phyloP scores from a whole-genome alignment of 2,113 vertebrate species.

The Nicator chloris region DNA sequence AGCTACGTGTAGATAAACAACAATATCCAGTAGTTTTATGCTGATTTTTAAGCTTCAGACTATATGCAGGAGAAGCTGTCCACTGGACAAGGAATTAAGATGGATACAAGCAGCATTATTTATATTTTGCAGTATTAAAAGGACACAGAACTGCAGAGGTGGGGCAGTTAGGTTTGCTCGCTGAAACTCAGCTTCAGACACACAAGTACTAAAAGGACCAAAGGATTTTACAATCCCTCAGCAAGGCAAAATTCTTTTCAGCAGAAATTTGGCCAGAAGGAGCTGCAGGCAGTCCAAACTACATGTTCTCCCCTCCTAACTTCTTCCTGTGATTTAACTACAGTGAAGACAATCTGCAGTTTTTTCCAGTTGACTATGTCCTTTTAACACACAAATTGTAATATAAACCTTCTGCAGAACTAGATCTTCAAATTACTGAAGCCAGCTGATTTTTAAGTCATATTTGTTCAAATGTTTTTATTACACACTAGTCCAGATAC shows the following conservation, averaged over 20 bases:
- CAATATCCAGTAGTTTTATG: conserved; percentile 6
- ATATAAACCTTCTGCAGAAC: conserved; percentile 13
- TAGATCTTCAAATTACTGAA: conserved; percentile 26
- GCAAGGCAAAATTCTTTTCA: not conserved
- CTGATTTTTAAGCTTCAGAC: conserved; percentile 23
- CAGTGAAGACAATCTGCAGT: not conserved
- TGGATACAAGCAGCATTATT: not conserved
- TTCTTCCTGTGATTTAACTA: not conserved
- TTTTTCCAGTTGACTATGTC: not conserved
- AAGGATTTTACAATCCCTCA: not conserved
- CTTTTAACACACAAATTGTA: conserved; percentile 47
- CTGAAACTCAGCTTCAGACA: not conserved
- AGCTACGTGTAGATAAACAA: not conserved
- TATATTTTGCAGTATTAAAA: conserved; percentile 36
- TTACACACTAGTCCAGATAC: conserved; percentile 62
- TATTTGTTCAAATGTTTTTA: conserved; percentile 2
- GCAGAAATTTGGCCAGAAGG: not conserved
- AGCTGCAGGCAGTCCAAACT: not conserved
- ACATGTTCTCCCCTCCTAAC: not conserved
- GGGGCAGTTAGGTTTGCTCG: not conserved
- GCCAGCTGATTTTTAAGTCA: not conserved
- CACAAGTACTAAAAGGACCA: not conserved
- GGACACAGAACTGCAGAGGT: not conserved
- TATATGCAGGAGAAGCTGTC: not conserved
- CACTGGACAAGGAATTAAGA: not conserved